Evolutionary conservation across 1,140 invertebrate genomes (phyloP), one percentile per base, ranked within the genome.

Genomic region (Plodia interpunctella): DNA sequence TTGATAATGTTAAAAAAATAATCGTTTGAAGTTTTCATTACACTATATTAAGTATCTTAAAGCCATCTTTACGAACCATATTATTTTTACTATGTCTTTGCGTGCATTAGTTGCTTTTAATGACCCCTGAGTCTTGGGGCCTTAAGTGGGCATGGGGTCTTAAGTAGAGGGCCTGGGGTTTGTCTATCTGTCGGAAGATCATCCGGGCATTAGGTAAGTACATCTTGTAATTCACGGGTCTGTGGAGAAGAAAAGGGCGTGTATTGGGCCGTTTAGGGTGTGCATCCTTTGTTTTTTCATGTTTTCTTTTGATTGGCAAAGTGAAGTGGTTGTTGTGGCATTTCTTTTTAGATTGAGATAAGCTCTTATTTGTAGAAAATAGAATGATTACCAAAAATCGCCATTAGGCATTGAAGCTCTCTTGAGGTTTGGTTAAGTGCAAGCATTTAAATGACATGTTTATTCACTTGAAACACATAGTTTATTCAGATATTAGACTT

Each of bases 251-350:
- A n/a, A 25, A 13, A 25, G 51, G 51, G 51, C 10, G 20, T 53
- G 51, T 53, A 21, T 13, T 25, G 11, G n/a, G 5, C 19, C 20
- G 19, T 25, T 53, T 53, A 2, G 6, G 30, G 38, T 44, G n/a
- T 17, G 15, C 13, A 15, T 44, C n/a, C 13, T n/a, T 44, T 44
- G 5, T 44, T 15, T 44, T 44, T 44, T 15, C 1, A 15, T 44
- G 38, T 44, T 44, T 44, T 44, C 1, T 44, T 38, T 64, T 57
- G 62, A 74, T 65, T 74, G 49, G 66, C 63, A 73, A 76, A 67
- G 67, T 70, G 68, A 66, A 71, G 62, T 30, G 63, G 65, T 59
- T 65, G 57, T 60, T 50, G 49, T n/a, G 18, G 54, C n/a, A n/a
- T 55, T 13, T 49, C 55, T 57, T n/a, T n/a, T n/a, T n/a, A n/a